Evolutionary conservation across 2,113 vertebrate genomes (phyloP), one percentile per base, ranked within the genome.

Genomic region (Cettia cetti): DNA sequence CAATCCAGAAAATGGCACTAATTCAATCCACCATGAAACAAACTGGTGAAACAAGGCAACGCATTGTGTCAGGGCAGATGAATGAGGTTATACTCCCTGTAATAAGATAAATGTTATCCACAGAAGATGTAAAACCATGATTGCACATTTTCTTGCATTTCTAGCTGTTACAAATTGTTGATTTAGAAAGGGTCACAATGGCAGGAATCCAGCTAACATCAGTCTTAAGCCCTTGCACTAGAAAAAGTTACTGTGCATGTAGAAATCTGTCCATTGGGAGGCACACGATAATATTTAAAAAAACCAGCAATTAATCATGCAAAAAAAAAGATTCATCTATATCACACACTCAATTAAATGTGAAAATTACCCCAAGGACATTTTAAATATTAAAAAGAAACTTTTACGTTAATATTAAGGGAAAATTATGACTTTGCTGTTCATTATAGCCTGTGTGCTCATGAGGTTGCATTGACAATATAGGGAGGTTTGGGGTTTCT

Each of bases 301-400:
- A 82, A 76, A 0, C 39, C 26, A 82, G 37, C 24, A 70, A 88
- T 84, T 94, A 91, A 79, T 82, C 33, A 66, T 66, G 33, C 7
- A 70, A 79, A 65, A 60, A 59, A 50, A 76, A 60, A 12, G 14
- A 69, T 82, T 92, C 28, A 72, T 63, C 53, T 66, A 16, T 90
- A 86, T 61, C 42, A 72, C 44, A 30, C 15, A 80, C 12, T 33
- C 59, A 66, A 89, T 82, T 27, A 79, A 95, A 90, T 82, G 12
- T 52, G 42, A 80, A 80, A 92, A 88, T 66, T 78, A 70, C 40
- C 59, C 37, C 50, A 80, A 82, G 33, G 59, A 47, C 13, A 47
- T 82, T 95, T 96, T 33, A 95, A 82, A 88, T 90, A 93, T 82
- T 86, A 42, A 72, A 69, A 90, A 72, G 4, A 87, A 91, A 47